Evolutionary conservation across 2,113 vertebrate genomes (phyloP).

Genomic region (Hystrix cristata): DNA sequence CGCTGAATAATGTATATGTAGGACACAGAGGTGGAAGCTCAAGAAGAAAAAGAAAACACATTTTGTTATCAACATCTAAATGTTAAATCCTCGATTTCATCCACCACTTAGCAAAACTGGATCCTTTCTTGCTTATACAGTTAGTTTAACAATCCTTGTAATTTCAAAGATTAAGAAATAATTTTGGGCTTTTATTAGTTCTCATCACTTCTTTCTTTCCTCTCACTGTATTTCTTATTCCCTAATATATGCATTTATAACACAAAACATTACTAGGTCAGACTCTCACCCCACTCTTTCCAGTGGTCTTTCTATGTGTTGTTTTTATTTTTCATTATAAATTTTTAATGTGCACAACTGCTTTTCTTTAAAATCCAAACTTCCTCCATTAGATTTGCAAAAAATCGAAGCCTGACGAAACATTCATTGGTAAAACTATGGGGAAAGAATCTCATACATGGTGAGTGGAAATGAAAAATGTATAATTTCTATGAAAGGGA

Average conservation of each 20-base stretch:
- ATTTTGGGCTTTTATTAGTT: constrained; percentile 61
- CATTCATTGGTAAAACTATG: neutral
- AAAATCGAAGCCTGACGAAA: constrained; percentile 4
- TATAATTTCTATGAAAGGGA: neutral
- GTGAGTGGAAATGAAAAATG: neutral
- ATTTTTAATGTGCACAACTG: constrained; percentile 11
- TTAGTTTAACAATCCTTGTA: constrained; percentile 47
- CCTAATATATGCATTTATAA: neutral
- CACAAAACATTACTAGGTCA: neutral
- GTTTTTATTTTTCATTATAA: constrained; percentile 47
- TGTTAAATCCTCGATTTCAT: neutral
- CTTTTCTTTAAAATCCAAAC: constrained; percentile 28
- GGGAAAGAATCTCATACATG: neutral
- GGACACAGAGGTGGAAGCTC: constrained; percentile 29
- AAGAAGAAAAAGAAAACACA: constrained; percentile 9
- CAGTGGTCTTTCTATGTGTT: neutral
- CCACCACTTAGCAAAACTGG: neutral
- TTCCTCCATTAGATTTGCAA: neutral
- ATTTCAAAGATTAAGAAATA: constrained; percentile 60
- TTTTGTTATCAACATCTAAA: neutral
- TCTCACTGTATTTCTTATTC: constrained; percentile 16
- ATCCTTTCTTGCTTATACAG: neutral
- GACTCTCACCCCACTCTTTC: neutral
- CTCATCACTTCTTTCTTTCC: constrained; percentile 49
- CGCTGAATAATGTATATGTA: neutral